Percentiles rank a stretch among this genome's conserved stretches.
These are phyloP conservation scores for Ecliptopera silaceata DNA, from an alignment of 2,888 invertebrate species.

Conservation along the genomic window DNA sequence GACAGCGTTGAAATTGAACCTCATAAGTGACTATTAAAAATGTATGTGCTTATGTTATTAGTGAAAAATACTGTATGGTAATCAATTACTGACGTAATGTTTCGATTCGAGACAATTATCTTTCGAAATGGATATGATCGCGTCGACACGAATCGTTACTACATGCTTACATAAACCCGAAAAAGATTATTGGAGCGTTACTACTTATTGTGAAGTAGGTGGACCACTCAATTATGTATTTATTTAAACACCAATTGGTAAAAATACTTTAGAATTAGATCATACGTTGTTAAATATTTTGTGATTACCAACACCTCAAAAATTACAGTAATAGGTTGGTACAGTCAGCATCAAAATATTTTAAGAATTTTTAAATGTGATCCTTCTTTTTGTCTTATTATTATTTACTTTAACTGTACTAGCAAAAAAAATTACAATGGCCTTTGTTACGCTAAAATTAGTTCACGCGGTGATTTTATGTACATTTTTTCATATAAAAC, in stretches of 20 bases:
- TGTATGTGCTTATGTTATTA: not conserved
- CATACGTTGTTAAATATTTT: too few relatives aligned
- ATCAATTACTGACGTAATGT: slow-evolving; percentile 44
- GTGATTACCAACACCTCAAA: too few relatives aligned
- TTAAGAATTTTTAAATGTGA: too few relatives aligned
- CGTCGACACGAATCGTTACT: slow-evolving; percentile 56
- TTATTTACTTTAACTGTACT: too few relatives aligned
- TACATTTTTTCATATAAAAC: slow-evolving; percentile 8
- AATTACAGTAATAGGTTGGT: too few relatives aligned
- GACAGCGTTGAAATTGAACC: too few relatives aligned
- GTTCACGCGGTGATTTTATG: slow-evolving; percentile 30
- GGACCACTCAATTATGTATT: slow-evolving; percentile 31
- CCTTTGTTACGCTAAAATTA: slow-evolving; percentile 48
- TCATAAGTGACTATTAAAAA: too few relatives aligned
- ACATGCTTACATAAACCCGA: slow-evolving; percentile 54
- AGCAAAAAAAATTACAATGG: slow-evolving; percentile 45
- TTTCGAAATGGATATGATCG: slow-evolving; percentile 53
- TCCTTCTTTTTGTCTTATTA: too few relatives aligned
- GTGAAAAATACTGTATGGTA: slow-evolving; percentile 17
- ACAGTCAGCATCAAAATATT: too few relatives aligned
- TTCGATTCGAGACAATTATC: slow-evolving; percentile 47
- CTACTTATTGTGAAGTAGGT: slow-evolving; percentile 39
- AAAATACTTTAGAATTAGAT: too few relatives aligned
- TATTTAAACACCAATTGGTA: slow-evolving; percentile 16
- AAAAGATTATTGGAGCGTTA: slow-evolving; percentile 50